Evolutionary conservation across 2,113 vertebrate species (phyloP).

Genomic region (Montifringilla adamsi): DNA sequence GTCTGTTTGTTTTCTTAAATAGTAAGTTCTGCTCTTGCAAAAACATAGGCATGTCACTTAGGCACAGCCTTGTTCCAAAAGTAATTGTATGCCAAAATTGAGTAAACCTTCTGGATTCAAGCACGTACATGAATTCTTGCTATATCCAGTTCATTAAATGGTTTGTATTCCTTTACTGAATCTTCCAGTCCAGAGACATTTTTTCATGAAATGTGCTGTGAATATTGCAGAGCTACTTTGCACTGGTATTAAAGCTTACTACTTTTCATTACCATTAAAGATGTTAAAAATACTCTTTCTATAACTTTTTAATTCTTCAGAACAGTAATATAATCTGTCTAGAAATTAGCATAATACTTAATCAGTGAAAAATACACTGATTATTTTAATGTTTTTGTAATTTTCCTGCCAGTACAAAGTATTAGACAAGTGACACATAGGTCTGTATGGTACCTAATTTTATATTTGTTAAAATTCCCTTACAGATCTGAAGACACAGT

Average conservation of each 20-base stretch:
- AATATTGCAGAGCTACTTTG: neutral
- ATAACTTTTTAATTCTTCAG: neutral
- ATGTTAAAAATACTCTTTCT: neutral
- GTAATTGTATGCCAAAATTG: neutral
- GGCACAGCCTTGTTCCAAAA: neutral
- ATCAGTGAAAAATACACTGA: neutral
- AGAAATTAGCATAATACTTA: neutral
- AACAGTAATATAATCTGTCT: neutral
- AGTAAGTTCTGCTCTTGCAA: neutral
- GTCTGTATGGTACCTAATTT: neutral
- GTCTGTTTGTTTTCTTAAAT: neutral
- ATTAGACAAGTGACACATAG: neutral
- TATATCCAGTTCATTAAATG: neutral
- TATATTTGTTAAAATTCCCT: constrained; percentile 43
- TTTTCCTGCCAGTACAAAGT: neutral
- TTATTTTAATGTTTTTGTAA: neutral
- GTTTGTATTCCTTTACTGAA: neutral
- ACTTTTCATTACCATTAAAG: neutral
- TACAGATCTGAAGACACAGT: constrained; percentile 76
- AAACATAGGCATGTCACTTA: neutral
- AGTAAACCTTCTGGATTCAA: neutral
- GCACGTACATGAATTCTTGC: neutral
- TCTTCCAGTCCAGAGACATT: neutral
- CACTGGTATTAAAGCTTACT: neutral
- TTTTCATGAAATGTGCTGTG: neutral